These are phyloP conservation scores for Brachypalpus laphriformis DNA, from an alignment of 2,888 invertebrate species.

Conservation along the genomic window DNA sequence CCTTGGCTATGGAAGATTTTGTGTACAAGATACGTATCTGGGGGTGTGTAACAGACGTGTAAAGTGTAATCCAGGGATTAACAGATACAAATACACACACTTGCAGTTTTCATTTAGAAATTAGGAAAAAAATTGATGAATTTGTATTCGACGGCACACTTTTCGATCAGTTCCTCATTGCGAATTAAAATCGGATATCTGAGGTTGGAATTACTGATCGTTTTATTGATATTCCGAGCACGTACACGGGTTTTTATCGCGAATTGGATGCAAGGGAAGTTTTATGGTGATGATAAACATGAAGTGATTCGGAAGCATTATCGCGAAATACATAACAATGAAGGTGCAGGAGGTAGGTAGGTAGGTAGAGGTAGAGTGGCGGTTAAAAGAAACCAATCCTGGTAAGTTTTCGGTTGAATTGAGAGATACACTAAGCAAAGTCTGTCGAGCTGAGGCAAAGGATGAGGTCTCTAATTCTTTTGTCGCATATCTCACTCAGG, in stretches of 20 bases:
- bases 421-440: no score
- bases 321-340: not conserved
- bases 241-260: not conserved
- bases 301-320: not conserved
- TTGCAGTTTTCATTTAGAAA: not conserved
- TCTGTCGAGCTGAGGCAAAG: no score
- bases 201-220: not conserved
- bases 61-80: not conserved
- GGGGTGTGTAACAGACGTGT: not conserved
- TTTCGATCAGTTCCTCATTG: conserved; percentile 14
- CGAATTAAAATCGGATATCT: conserved; percentile 1
- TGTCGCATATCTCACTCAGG: no score
- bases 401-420: no score
- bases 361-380: no score
- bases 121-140: not conserved
- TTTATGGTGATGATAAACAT: no score
- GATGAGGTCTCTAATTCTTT: no score
- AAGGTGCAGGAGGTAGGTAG: no score
- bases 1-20: conserved; percentile 20
- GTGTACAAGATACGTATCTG: not conserved
- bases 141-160: conserved; percentile 1
- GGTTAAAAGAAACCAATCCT: no score
- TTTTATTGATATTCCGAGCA: not conserved
- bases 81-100: not conserved
- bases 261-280: not conserved